phyloP scores from a whole-genome alignment of 2,113 vertebrate genomes.

The Zosterops borbonicus region DNA sequence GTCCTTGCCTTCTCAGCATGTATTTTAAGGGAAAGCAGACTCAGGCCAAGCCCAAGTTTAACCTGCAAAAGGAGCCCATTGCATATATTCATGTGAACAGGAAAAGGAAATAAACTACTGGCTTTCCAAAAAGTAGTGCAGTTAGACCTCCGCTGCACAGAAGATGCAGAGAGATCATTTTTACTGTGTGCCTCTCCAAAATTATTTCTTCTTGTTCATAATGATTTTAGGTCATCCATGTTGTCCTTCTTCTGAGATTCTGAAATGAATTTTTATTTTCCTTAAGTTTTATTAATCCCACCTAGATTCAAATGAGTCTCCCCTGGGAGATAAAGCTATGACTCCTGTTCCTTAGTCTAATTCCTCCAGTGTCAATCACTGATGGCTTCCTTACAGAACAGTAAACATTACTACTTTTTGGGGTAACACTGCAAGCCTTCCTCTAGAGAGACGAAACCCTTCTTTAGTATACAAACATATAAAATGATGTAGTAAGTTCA shows the following conservation, averaged over 20 bases:
- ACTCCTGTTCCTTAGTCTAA: not conserved
- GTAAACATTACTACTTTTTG: not conserved
- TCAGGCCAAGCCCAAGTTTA: not conserved
- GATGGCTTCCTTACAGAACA: not conserved
- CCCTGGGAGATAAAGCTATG: not conserved
- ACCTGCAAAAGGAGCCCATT: not conserved
- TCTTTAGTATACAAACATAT: not conserved
- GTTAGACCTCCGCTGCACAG: not conserved
- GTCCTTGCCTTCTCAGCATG: not conserved
- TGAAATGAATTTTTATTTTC: not conserved
- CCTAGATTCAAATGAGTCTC: not conserved
- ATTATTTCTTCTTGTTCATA: not conserved
- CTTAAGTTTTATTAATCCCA: not conserved
- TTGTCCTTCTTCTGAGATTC: not conserved
- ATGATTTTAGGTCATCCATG: not conserved
- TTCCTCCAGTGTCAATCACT: not conserved
- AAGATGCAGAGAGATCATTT: not conserved
- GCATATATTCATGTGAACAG: not conserved
- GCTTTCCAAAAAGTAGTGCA: not conserved
- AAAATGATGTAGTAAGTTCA: not conserved
- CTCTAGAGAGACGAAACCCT: not conserved
- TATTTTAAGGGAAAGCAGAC: not conserved
- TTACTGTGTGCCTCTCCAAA: not conserved
- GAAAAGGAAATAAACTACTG: not conserved
- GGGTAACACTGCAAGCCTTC: not conserved